Evolutionary conservation across 2,888 invertebrate genomes (phyloP), one percentile per base, ranked within the genome.

Genomic region (Apamea anceps): DNA sequence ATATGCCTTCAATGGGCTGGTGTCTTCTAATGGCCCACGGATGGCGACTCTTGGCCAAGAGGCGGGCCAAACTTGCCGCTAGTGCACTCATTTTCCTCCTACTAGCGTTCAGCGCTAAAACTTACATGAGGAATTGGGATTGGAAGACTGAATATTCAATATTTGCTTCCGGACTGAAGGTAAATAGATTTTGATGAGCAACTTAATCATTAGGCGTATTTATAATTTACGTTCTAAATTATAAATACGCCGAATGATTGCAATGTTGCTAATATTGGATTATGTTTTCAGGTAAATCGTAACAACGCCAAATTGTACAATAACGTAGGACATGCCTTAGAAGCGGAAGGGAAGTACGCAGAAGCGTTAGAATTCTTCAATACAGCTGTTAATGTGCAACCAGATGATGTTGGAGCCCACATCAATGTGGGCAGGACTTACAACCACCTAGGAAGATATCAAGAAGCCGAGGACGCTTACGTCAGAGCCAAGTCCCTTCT

Each of bases 1-100:
- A 99, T 95, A 99, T 99, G 97, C 99, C 99, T 0, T 99, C 99
- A 25, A 99, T 99, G 99, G 99, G 99, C 75, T 99, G 99, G 97
- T 99, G 99, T 93, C 97, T 99, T 94, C 97, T 99, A 42, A 97
- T 99, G 5, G 99, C 99, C 5, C 99, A 99, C 91, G 99, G 99
- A 60, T 99, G 98, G 98, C 97, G 98, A 85, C 96, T 98, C 80
- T 92, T 98, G 51, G 97, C 97, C 73, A 97, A 98, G 91, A 98
- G 97, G 92, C 97, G 97, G 90, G 97, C 97, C 79, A 98, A 97
- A 89, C 97, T 98, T 81, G 94, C 98, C 42, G 97, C 98, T 37
- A 98, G 98, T 93, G 93, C 97, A n/a, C 97, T 98, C 63, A 95
- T 99, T 85, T 95, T 98, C 73, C 96, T 99, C 60, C 94, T 99